A percentile compares a stretch with the other conserved stretches of the same genome.
phyloP scores from a whole-genome alignment of 2,797 vertebrate species.

The Lycodopsis pacificus region DNA sequence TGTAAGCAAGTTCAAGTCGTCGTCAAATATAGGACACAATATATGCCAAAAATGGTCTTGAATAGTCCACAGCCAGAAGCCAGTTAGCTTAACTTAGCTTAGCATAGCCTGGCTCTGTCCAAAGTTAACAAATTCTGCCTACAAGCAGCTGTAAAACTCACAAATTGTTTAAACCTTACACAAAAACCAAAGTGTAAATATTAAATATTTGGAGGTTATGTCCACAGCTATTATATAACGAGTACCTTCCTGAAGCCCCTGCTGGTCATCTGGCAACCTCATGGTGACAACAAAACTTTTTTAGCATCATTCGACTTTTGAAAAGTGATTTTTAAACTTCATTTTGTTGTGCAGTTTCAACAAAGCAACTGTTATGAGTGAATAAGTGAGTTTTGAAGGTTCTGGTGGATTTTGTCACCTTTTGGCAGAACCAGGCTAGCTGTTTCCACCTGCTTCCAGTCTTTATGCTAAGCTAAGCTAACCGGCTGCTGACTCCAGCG shows the following conservation, averaged over 20 bases:
- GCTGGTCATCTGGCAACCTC: background rate
- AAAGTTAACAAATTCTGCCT: background rate
- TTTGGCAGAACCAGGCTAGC: background rate
- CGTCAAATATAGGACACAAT: background rate
- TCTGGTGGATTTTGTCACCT: background rate
- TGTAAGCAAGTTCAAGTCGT: constrained; percentile 2
- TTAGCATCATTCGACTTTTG: background rate
- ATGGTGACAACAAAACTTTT: background rate
- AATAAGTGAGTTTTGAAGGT: background rate
- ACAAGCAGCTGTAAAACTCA: background rate
- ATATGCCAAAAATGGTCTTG: background rate
- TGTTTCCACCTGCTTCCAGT: background rate
- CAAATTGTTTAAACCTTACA: background rate
- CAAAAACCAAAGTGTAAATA: background rate
- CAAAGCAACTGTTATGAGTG: background rate
- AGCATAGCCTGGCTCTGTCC: background rate
- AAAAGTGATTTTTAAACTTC: background rate
- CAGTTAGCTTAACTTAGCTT: constrained; percentile 15
- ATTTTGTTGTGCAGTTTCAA: background rate
- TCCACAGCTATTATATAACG: no score
- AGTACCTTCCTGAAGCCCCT: background rate
- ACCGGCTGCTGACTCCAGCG: background rate
- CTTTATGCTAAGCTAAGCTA: constrained; percentile 1
- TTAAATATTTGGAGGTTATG: background rate
- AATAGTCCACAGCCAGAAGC: background rate